Conservation (phyloP, 2,113 vertebrate genomes). For the Oncorhynchus mykiss region DNA sequence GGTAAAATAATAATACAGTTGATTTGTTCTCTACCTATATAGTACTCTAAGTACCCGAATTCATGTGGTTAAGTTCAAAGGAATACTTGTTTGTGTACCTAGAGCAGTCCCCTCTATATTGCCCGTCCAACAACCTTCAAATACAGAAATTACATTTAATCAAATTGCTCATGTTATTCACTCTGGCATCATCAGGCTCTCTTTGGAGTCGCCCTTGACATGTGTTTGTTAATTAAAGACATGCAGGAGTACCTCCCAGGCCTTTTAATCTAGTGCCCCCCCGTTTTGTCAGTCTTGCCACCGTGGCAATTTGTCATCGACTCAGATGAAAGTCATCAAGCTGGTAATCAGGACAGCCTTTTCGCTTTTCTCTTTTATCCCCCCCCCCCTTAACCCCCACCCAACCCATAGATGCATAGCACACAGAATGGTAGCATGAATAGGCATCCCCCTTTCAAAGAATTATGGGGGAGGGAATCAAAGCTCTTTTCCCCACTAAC, state of each 20-base stretch:
- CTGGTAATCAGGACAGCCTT: constrained; percentile 54
- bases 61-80: too few species aligned
- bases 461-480: constrained; percentile 51
- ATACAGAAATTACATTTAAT: not conserved
- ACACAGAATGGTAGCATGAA: constrained; percentile 61
- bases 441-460: constrained; percentile 61
- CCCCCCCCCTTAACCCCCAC: constrained; percentile 26
- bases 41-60: too few species aligned
- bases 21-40: too few species aligned
- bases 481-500: constrained; percentile 48
- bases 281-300: constrained; percentile 39
- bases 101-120: not conserved
- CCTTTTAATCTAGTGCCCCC: constrained; percentile 40
- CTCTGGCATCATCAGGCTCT: constrained; percentile 1
- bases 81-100: too few species aligned
- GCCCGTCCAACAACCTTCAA: not conserved
- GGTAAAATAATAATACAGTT: too few species aligned
- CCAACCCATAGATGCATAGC: not conserved
- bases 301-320: constrained; percentile 49
- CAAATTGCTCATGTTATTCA: not conserved
- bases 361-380: constrained; percentile 26
- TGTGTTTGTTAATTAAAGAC: constrained; percentile 51
- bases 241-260: constrained; percentile 35
- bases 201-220: constrained; percentile 36
- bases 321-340: constrained; percentile 62